Base-by-base conservation (phyloP, 2,113 vertebrate genomes). In the Chionomys nivalis region DNA sequence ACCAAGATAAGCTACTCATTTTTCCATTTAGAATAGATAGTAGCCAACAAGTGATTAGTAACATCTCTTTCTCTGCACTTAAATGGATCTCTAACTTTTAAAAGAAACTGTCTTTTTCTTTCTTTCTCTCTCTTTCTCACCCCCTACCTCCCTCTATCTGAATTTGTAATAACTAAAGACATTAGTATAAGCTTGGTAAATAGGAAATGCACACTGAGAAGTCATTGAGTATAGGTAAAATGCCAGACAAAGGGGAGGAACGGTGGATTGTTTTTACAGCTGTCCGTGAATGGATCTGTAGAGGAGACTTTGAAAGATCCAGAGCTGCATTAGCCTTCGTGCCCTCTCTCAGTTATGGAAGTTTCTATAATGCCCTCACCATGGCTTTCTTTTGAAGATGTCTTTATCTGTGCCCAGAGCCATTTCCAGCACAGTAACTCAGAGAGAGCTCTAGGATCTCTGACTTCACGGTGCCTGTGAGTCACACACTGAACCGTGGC, bases 31-130 rank as follows among this genome's bases (percentile, higher is more conserved):
- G 49, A 94, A 55, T 17, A 65, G 75, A 49, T 44, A 70, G 47
- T 36, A 87, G 3, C 68, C 92, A 87, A 76, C 79, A 77, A 82
- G 36, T 81, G 89, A 85, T 73, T 85, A 83, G 61, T 61, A 77
- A 94, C 11, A 26, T 0, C 72, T 73, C 16, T 92, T 76, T 72
- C 61, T 49, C n/a, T 75, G 13, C 13, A 49, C 66, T 65, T 49
- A 52, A 72, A 55, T 55, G 49, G 70, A 33, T 31, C 33, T 33
- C 14, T 42, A 78, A 24, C 23, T 65, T 65, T 65, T 65, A 21
- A 82, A 65, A 44, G 39, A 65, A 85, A 65, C 82, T 31, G 33
- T 19, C 7, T 58, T 7, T 75, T 24, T 75, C 33, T 70, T 39
- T 75, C 3, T 39, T 19, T 42, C 21, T 68, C 13, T 68, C 12